phyloP scores from a whole-genome alignment of 2,797 vertebrate genomes.

The Falco berigora region DNA sequence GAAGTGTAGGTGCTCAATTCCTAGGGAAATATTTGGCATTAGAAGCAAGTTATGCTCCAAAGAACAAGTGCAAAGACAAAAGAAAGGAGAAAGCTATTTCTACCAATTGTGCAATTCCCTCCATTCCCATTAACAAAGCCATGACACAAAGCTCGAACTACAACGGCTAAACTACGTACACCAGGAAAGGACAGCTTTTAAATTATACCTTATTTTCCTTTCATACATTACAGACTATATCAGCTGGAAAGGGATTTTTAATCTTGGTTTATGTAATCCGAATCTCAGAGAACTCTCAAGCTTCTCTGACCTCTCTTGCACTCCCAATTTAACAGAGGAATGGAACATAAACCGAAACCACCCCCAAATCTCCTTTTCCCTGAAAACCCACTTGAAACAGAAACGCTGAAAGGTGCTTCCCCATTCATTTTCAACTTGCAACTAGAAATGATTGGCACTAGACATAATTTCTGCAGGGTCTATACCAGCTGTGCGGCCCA shows the following conservation, averaged over 20 bases:
- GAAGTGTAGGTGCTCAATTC: background rate
- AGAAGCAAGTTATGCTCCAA: constrained; percentile 5
- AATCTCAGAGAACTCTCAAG: background rate
- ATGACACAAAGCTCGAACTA: background rate
- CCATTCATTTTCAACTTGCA: background rate
- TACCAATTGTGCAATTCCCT: background rate
- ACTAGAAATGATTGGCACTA: background rate
- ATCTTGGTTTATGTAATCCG: background rate
- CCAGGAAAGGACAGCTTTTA: background rate
- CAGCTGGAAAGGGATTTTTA: background rate
- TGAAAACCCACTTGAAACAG: background rate
- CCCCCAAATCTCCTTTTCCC: background rate
- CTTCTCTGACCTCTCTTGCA: background rate
- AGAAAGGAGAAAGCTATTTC: constrained; percentile 3
- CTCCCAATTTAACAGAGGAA: background rate
- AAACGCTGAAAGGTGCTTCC: background rate
- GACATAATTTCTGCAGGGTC: background rate
- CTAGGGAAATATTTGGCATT: constrained; percentile 35
- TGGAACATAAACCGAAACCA: background rate
- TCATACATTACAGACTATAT: background rate
- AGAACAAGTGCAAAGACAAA: constrained; percentile 37
- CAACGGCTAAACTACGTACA: background rate
- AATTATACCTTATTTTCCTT: background rate
- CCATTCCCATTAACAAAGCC: background rate
- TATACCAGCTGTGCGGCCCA: background rate